These are phyloP conservation scores for Tiphia femorata DNA, from an alignment of 2,888 invertebrate species.

Conservation along the genomic window DNA sequence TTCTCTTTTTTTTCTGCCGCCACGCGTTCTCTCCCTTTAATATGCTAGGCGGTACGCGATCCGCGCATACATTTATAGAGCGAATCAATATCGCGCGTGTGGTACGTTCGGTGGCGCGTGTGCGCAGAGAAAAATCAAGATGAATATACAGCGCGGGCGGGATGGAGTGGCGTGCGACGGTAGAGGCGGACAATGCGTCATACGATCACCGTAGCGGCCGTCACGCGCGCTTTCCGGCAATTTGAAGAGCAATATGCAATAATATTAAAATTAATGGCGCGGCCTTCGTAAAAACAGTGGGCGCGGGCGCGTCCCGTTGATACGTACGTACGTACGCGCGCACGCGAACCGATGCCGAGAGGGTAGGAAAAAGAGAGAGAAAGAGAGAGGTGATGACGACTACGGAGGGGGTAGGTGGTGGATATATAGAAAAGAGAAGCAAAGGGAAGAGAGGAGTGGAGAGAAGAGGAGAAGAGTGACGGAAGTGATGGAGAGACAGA, in stretches of 20 bases:
- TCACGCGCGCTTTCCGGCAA: constrained; percentile 48
- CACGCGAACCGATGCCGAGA: constrained; percentile 9
- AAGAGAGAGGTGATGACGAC: too few relatives aligned
- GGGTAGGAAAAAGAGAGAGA: not conserved
- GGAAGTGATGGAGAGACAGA: not conserved
- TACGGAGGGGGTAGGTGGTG: too few relatives aligned
- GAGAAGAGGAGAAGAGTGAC: not conserved
- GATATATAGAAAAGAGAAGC: too few relatives aligned
- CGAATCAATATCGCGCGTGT: constrained; percentile 41
- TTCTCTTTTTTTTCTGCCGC: too few relatives aligned
- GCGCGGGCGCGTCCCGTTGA: constrained; percentile 7
- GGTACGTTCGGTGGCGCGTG: constrained; percentile 6
- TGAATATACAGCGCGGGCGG: constrained; percentile 33
- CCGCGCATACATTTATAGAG: constrained; percentile 19
- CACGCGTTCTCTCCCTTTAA: too few relatives aligned
- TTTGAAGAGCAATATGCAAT: constrained; percentile 57
- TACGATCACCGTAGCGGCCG: constrained; percentile 37
- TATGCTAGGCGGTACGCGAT: too few relatives aligned
- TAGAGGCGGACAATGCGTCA: too few relatives aligned
- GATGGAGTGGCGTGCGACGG: constrained; percentile 19
- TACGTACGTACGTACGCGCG: too few relatives aligned
- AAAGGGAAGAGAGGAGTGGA: not conserved
- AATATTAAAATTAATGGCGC: constrained; percentile 56
- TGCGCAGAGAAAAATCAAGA: constrained; percentile 43
- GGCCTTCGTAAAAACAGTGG: constrained; percentile 45